These are phyloP conservation scores for Lottia scabra DNA, from an alignment of 2,888 invertebrate species.

Conservation along the genomic window DNA sequence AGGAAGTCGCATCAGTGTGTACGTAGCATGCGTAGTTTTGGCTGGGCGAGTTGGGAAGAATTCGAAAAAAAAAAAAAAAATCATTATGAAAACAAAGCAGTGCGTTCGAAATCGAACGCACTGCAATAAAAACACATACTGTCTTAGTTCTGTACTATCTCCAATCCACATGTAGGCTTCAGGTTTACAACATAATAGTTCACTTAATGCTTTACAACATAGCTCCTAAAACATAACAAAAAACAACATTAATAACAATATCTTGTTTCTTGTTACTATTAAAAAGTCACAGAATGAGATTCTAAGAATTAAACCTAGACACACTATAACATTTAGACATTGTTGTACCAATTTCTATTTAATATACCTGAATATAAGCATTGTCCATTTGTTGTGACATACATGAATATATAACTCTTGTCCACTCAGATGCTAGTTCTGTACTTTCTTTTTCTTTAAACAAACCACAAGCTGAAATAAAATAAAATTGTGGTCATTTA, in stretches of 20 bases:
- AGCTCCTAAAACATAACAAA: slow-evolving; percentile 32
- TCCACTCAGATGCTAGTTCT: slow-evolving; percentile 35
- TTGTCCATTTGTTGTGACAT: slow-evolving; percentile 48
- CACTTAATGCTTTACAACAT: slow-evolving; percentile 41
- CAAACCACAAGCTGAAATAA: slow-evolving; percentile 9
- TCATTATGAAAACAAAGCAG: no score
- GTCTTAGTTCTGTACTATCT: slow-evolving; percentile 44
- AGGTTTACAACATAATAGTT: slow-evolving; percentile 45
- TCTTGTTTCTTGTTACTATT: slow-evolving; percentile 11
- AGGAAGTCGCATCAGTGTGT: no score
- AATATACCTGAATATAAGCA: slow-evolving; percentile 42
- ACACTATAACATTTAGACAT: no score
- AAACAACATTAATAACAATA: neutral
- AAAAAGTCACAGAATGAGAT: neutral
- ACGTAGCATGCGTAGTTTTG: no score
- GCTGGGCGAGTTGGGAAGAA: no score
- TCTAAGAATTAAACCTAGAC: neutral
- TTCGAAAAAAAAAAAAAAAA: no score
- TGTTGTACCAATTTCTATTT: no score
- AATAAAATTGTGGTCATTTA: no score
- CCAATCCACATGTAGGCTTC: slow-evolving; percentile 50
- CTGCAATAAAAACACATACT: slow-evolving; percentile 38
- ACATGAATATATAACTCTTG: slow-evolving; percentile 44
- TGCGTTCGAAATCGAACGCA: no score
- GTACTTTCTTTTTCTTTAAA: slow-evolving; percentile 5